Base-by-base conservation (phyloP, 1,140 invertebrate species). In the Euwallacea similis region DNA sequence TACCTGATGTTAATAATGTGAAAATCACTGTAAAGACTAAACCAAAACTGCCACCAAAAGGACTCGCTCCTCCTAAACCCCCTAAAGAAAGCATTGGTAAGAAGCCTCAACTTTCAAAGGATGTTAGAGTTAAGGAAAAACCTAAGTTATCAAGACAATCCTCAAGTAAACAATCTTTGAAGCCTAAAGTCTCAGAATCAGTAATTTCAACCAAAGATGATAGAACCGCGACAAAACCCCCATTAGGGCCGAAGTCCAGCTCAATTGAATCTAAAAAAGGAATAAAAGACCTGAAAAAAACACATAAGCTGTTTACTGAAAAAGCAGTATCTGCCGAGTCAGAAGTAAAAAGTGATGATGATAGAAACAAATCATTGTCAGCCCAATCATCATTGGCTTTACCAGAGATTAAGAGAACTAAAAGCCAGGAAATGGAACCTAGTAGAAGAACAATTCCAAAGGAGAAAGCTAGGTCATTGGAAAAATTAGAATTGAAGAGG, bases 381-480 rank as follows among this genome's bases (percentile, higher is more conserved):
- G 84, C 86, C 68, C 83, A 88, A 73, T 81, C 83, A 46, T 83
- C 85, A 10, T 78, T 82, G 61, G 81, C 84, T 42, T 82, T 85
- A 21, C 80, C 81, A 56, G 86, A 88, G 71, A 86, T 88, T 59
- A 85, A 85, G 58, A 81, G 87, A 60, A 87, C 87, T 7, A 88
- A 88, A 76, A 88, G 87, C 66, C 87, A 89, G 81, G 86, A 87
- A 78, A 78, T 85, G 43, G 86, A 88, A 76, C 84, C 86, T 73
- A 77, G 79, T 7, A 80, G 84, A 46, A 86, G 85, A 75, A 83
- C 83, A 55, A 79, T 83, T 60, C 82, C 85, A 0, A 89, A 88
- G 81, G 88, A 90, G 76, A 87, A 88, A 69, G 87, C 88, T 0
- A 86, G 86, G 75, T 88, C 87, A 0, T 80, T 89, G 66, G 88